Conservation (phyloP, 2,797 vertebrate genomes). For the Eulemur rubriventer region DNA sequence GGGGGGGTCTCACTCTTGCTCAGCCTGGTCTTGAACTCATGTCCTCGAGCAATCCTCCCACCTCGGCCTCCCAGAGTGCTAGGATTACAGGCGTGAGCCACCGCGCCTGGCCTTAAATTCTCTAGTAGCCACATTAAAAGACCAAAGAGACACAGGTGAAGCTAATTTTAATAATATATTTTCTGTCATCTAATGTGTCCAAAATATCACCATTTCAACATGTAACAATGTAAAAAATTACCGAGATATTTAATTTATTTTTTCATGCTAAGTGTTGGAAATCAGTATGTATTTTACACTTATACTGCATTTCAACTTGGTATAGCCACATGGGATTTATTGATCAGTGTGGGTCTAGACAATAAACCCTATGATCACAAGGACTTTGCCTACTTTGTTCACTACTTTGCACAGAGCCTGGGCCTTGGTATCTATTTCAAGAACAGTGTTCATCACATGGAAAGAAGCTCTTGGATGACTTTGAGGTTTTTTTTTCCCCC, state of each 20-base stretch:
- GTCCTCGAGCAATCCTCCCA: too few species aligned
- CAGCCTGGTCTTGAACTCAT: too few species aligned
- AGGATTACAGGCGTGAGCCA: too few species aligned
- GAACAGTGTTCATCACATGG: not conserved
- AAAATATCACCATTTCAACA: not conserved
- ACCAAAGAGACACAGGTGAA: not conserved
- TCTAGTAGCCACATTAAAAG: not conserved
- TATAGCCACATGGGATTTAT: not conserved
- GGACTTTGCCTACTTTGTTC: not conserved
- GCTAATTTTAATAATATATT: not conserved
- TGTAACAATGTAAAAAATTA: not conserved
- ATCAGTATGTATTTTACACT: not conserved
- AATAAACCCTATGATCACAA: not conserved
- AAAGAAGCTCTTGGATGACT: not conserved
- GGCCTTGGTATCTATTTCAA: not conserved
- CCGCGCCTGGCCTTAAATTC: not conserved
- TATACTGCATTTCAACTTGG: not conserved
- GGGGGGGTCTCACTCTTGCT: too few species aligned
- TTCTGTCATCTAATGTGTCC: not conserved
- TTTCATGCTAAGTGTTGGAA: not conserved
- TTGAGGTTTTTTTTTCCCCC: too few species aligned
- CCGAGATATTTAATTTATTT: not conserved
- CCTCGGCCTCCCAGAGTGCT: too few species aligned
- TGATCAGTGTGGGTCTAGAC: not conserved
- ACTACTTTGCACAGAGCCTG: not conserved